Evolutionary conservation across 2,113 vertebrate genomes (phyloP).

Genomic region (Grammomys surdaster): DNA sequence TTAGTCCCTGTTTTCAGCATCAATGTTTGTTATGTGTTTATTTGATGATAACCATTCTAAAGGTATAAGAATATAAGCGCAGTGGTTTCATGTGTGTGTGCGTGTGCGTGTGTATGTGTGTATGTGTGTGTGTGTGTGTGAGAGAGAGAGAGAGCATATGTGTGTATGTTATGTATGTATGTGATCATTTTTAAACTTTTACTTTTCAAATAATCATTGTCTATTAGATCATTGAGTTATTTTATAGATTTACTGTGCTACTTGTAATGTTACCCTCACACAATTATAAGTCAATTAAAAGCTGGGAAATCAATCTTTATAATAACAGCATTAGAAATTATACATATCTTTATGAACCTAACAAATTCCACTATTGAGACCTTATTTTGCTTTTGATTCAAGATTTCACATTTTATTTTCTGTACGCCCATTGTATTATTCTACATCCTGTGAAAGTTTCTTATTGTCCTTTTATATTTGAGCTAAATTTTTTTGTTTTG

Average conservation of each 20-base stretch:
- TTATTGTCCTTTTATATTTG: neutral
- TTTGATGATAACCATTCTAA: neutral
- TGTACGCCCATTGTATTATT: neutral
- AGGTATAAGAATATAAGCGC: neutral
- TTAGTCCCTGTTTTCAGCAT: neutral
- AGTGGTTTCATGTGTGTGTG: neutral
- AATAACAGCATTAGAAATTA: neutral
- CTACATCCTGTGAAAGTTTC: neutral
- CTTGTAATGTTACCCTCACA: neutral
- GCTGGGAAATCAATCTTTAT: neutral
- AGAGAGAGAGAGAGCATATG: neutral
- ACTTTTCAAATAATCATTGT: neutral
- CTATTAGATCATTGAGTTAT: neutral
- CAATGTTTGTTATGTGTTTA: neutral
- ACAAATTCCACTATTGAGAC: neutral
- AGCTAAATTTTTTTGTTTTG: neutral
- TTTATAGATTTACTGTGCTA: neutral
- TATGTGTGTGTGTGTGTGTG: neutral
- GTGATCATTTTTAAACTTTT: neutral
- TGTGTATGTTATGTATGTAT: neutral
- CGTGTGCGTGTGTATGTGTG: neutral
- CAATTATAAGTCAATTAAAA: neutral
- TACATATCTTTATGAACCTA: neutral
- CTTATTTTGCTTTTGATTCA: neutral
- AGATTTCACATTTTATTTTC: neutral